phyloP scores from a whole-genome alignment of 2,888 invertebrate genomes.

The Cabera pusaria region DNA sequence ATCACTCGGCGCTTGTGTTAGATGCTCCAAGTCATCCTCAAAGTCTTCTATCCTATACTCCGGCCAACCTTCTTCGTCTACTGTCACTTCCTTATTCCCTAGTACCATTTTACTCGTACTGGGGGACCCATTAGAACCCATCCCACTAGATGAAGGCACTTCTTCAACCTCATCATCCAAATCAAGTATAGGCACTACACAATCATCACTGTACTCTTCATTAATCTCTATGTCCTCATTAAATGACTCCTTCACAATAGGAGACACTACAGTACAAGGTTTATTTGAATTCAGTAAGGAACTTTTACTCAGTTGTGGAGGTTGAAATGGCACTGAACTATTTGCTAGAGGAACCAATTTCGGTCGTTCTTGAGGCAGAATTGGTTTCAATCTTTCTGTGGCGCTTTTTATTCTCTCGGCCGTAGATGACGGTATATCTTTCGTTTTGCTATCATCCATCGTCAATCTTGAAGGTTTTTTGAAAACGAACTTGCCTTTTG shows the following conservation, averaged over 20 bases:
- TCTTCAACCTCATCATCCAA: slow-evolving; percentile 46
- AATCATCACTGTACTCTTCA: slow-evolving; percentile 43
- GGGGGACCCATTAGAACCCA: slow-evolving; percentile 55
- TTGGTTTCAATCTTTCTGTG: slow-evolving; percentile 62
- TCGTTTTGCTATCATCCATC: slow-evolving; percentile 44
- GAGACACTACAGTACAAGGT: slow-evolving; percentile 47
- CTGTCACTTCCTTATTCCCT: slow-evolving; percentile 46
- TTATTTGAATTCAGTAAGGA: slow-evolving; percentile 47
- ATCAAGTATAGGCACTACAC: slow-evolving; percentile 48
- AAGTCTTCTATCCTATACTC: slow-evolving; percentile 76
- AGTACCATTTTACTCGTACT: slow-evolving; percentile 41
- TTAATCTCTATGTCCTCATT: slow-evolving; percentile 26
- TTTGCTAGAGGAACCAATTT: slow-evolving; percentile 49
- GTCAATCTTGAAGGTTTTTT: slow-evolving; percentile 64
- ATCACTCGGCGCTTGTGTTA: slow-evolving; percentile 16
- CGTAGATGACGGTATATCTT: slow-evolving; percentile 59
- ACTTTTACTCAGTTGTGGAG: slow-evolving; percentile 55
- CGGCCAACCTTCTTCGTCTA: slow-evolving; percentile 84
- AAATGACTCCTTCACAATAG: slow-evolving; percentile 41
- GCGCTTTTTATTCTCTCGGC: slow-evolving; percentile 63
- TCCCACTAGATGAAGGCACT: slow-evolving; percentile 39
- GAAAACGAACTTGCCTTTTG: slow-evolving; percentile 71
- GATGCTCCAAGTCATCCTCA: slow-evolving; percentile 53
- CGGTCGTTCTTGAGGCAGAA: slow-evolving; percentile 43
- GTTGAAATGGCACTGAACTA: slow-evolving; percentile 72